Percentiles rank a stretch among this genome's conserved stretches.
phyloP scores from a whole-genome alignment of 2,797 vertebrate species.

The Enteromius thamalakanensis region DNA sequence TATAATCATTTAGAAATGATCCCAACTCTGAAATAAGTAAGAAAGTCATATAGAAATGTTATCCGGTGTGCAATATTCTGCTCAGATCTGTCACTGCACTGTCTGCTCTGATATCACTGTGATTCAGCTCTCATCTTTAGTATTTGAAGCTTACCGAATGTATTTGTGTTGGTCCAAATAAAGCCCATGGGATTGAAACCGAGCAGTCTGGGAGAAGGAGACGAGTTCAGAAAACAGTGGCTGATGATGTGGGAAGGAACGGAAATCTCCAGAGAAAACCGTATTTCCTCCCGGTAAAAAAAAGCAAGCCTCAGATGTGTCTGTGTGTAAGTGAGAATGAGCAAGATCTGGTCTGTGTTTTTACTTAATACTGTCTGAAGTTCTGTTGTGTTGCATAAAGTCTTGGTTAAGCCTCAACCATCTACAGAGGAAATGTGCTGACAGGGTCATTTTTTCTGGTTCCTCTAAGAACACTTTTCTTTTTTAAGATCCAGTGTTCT shows the following conservation, averaged over 20 bases:
- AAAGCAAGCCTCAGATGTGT: slow-evolving; percentile 14
- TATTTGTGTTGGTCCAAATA: slow-evolving; percentile 8
- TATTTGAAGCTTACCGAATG: not conserved
- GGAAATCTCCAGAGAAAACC: slow-evolving; percentile 28
- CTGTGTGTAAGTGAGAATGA: not conserved
- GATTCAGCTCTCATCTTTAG: not conserved
- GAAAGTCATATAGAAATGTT: not conserved
- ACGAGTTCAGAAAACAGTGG: not conserved
- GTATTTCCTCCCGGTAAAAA: not conserved
- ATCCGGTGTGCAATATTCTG: not conserved
- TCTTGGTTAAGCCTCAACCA: not conserved
- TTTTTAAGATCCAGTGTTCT: not conserved
- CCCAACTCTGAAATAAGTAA: not conserved
- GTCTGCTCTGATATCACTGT: not conserved
- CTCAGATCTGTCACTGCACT: not conserved
- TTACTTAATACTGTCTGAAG: slow-evolving; percentile 9
- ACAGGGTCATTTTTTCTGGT: not conserved
- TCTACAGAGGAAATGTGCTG: not conserved
- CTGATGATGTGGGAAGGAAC: not conserved
- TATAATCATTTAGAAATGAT: not conserved
- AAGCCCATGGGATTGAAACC: not conserved
- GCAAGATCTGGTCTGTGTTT: not conserved
- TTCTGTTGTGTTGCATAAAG: slow-evolving; percentile 5
- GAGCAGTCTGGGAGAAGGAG: slow-evolving; percentile 10
- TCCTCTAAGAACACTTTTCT: not conserved